A percentile compares a stretch with the other conserved stretches of the same genome.
Evolutionary conservation across 2,797 vertebrate species (phyloP).

Genomic region (Smutsia temminckii): DNA sequence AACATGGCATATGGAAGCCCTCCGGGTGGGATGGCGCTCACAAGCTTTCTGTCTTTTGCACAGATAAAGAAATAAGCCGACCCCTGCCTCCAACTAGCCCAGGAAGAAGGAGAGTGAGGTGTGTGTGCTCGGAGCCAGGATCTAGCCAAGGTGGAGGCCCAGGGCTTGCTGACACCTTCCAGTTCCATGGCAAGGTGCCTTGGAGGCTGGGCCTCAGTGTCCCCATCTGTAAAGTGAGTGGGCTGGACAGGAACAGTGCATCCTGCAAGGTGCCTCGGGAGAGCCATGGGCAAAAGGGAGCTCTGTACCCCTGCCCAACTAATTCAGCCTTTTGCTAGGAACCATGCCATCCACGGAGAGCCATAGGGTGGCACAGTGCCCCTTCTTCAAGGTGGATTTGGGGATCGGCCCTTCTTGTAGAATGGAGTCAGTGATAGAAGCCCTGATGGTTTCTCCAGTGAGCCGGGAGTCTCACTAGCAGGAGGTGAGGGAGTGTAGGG

Average conservation of each 20-base stretch:
- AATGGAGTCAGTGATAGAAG: constrained; percentile 79
- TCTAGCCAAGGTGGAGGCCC: not conserved
- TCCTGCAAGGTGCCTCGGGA: not conserved
- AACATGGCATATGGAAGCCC: not conserved
- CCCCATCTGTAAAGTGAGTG: not conserved
- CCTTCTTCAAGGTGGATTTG: not conserved
- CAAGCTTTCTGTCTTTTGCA: not conserved
- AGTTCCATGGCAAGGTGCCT: too few species aligned
- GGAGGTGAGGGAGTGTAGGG: constrained; percentile 67
- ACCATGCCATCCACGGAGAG: rapidly evolving
- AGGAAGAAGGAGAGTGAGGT: not conserved
- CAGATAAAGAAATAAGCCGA: not conserved
- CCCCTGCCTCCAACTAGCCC: not conserved
- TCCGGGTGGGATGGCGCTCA: not conserved
- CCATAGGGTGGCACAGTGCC: too few species aligned
- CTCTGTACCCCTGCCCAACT: not conserved
- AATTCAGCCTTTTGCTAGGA: not conserved
- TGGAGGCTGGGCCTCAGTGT: not conserved
- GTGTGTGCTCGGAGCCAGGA: not conserved
- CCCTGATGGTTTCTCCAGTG: not conserved
- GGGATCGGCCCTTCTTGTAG: not conserved
- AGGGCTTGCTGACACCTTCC: not conserved
- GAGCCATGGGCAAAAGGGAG: not conserved
- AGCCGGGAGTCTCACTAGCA: constrained; percentile 37
- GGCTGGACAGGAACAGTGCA: not conserved